phyloP scores from a whole-genome alignment of 2,888 invertebrate genomes.

The Gryllus longicercus region DNA sequence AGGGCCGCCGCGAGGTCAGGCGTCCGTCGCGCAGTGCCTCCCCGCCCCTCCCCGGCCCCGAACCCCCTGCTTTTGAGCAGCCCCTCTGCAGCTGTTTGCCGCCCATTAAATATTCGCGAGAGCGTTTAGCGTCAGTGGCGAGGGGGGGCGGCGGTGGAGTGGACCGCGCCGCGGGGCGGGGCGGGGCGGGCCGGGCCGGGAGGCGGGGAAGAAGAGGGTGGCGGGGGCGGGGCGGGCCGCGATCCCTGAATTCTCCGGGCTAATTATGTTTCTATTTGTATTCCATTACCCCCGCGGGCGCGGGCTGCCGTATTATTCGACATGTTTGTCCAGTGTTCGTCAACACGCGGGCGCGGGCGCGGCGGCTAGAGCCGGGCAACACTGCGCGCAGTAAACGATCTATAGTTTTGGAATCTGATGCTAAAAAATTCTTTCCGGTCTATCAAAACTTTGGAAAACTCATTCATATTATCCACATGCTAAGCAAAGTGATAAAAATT shows the following conservation, averaged over 20 bases:
- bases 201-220: no score
- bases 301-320: constrained; percentile 1
- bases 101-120: constrained; percentile 2
- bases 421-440: no score
- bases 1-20: no score
- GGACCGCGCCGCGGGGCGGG: not conserved
- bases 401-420: no score
- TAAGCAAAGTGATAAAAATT: no score
- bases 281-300: constrained; percentile 17
- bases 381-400: no score
- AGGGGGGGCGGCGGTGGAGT: not conserved
- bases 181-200: no score
- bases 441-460: no score
- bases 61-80: not conserved
- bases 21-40: no score
- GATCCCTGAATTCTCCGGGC: not conserved
- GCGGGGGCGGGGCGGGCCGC: not conserved
- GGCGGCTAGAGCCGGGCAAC: not conserved
- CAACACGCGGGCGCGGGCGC: not conserved
- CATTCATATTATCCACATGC: no score
- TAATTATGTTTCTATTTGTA: constrained; percentile 17
- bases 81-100: not conserved
- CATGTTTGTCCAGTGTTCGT: constrained; percentile 10
- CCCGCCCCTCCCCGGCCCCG: no score
- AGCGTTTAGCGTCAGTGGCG: not conserved